A percentile compares a stretch with the other conserved stretches of the same genome.
These are phyloP conservation scores for Alethe castanea DNA, from an alignment of 2,113 vertebrate species.

Conservation along the genomic window DNA sequence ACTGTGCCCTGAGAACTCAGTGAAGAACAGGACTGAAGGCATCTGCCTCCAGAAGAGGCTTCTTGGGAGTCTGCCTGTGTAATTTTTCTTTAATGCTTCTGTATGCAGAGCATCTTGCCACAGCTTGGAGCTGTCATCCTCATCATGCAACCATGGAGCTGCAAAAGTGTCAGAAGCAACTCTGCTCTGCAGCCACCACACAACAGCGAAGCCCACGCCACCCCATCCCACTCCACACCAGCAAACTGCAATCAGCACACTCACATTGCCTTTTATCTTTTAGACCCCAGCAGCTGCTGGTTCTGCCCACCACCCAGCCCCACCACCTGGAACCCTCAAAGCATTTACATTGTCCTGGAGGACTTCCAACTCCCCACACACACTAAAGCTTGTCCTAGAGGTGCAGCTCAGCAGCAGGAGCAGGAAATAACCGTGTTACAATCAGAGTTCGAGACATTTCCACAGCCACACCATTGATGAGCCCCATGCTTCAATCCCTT, in stretches of 20 bases:
- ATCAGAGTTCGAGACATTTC: neutral
- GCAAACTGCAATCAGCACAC: rapidly evolving
- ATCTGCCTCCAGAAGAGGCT: neutral
- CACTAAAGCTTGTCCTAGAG: neutral
- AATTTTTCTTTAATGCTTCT: neutral
- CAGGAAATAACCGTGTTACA: neutral
- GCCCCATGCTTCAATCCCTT: neutral
- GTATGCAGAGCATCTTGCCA: neutral
- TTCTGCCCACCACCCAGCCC: neutral
- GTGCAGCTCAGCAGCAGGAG: neutral
- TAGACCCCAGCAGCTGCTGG: rapidly evolving
- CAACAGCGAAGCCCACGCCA: rapidly evolving
- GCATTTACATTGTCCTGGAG: neutral
- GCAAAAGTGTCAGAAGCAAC: neutral
- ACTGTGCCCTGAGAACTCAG: neutral
- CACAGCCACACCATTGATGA: neutral
- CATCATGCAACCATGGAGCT: neutral
- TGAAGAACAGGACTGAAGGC: neutral
- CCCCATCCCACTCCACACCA: rapidly evolving
- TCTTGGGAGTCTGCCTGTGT: neutral
- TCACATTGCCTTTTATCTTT: neutral
- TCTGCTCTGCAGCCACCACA: neutral
- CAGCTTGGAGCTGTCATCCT: neutral
- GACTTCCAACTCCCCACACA: neutral
- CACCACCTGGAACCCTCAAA: neutral